Percentiles rank a stretch among this genome's conserved stretches.
These are phyloP conservation scores for Salminus brasiliensis DNA, from an alignment of 2,113 vertebrate species.

Conservation along the genomic window DNA sequence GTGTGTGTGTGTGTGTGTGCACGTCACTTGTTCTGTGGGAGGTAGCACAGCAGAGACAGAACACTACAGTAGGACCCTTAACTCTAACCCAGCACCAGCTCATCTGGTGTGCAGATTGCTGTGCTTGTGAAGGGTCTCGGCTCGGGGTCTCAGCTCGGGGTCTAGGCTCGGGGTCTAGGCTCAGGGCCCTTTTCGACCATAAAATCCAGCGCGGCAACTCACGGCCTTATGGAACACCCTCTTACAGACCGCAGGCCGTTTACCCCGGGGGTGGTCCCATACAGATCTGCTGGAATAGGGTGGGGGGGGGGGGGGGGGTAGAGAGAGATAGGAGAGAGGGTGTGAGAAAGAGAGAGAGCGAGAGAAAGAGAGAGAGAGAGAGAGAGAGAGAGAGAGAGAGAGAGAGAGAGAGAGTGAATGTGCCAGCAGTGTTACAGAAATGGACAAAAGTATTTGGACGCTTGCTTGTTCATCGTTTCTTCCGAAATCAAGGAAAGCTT, in stretches of 20 bases:
- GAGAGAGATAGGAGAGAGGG: conserved; percentile 18
- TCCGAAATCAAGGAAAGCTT: too few species aligned
- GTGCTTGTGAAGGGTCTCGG: conserved; percentile 39
- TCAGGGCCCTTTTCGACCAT: conserved; percentile 37
- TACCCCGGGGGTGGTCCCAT: conserved; percentile 66
- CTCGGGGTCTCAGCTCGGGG: conserved; percentile 27
- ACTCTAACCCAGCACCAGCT: conserved; percentile 30
- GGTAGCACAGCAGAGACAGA: neutral
- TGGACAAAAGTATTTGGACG: too few species aligned
- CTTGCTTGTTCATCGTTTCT: too few species aligned
- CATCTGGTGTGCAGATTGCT: conserved; percentile 65
- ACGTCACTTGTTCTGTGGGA: neutral
- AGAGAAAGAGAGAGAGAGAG: conserved; percentile 28
- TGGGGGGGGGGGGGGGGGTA: neutral
- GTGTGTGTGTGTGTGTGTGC: too few species aligned
- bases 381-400: conserved; percentile 43
- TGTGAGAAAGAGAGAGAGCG: conserved; percentile 37
- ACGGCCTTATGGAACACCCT: conserved; percentile 45
- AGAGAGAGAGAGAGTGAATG: neutral
- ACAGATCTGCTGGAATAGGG: conserved; percentile 42
- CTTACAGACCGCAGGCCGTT: conserved; percentile 37
- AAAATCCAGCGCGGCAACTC: conserved; percentile 40
- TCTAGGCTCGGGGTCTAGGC: conserved; percentile 33
- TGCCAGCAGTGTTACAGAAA: too few species aligned
- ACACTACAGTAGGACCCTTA: conserved; percentile 1